A percentile compares a stretch with the other conserved stretches of the same genome.
These are phyloP conservation scores for Accipiter virgatus DNA, from an alignment of 2,113 vertebrate genomes.

Conservation along the genomic window DNA sequence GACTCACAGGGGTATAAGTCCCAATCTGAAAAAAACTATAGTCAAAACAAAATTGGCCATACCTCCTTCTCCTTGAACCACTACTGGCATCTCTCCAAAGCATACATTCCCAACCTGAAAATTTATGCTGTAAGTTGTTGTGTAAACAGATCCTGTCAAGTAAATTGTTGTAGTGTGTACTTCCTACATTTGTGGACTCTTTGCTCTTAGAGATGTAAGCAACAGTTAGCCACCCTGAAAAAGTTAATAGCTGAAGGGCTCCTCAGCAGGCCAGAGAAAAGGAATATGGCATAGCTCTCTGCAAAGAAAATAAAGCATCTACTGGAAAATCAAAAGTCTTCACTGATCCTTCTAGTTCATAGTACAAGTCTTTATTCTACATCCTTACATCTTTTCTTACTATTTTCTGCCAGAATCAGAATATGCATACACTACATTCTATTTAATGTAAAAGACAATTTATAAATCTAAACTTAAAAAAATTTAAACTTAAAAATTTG, in stretches of 20 bases:
- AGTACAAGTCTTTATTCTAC: neutral
- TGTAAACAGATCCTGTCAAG: neutral
- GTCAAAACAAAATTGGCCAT: neutral
- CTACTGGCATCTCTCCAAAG: neutral
- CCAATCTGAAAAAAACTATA: neutral
- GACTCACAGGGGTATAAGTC: neutral
- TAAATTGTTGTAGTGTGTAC: neutral
- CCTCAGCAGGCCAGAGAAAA: neutral
- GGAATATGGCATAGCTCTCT: neutral
- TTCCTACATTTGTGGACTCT: neutral
- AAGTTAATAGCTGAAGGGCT: neutral
- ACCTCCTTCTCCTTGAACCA: neutral
- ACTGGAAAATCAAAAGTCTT: neutral
- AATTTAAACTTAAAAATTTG: rapidly evolving
- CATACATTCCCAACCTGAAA: neutral
- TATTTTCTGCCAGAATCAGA: neutral
- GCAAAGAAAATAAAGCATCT: neutral
- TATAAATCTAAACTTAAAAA: neutral
- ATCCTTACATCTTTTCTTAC: neutral
- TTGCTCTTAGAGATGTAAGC: neutral
- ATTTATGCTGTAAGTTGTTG: neutral
- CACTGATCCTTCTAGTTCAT: neutral
- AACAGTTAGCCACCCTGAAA: neutral
- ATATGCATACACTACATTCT: neutral
- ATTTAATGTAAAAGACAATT: neutral